These are phyloP conservation scores for Amblyopsis hoosieri DNA, from an alignment of 2,797 vertebrate species.

Conservation along the genomic window DNA sequence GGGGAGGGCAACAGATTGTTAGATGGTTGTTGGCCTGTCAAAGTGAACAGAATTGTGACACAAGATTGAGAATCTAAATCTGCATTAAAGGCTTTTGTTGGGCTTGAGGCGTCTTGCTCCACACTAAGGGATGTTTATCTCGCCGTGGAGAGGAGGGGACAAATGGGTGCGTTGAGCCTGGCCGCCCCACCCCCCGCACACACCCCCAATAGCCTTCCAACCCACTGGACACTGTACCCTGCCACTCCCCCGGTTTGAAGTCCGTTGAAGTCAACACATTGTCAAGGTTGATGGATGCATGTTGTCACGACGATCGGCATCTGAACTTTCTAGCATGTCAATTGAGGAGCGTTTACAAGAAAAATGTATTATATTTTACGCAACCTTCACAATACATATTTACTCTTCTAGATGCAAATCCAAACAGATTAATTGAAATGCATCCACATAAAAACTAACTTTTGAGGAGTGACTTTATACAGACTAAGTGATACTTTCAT, in stretches of 20 bases:
- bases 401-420: too few species aligned
- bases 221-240: conserved; percentile 13
- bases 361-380: too few species aligned
- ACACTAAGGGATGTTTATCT: conserved; percentile 71
- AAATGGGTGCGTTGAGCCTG: not conserved
- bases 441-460: too few species aligned
- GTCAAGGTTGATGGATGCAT: conserved; percentile 11
- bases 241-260: conserved; percentile 20
- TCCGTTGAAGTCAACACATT: conserved; percentile 30
- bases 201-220: conserved; percentile 10
- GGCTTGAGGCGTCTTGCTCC: conserved; percentile 58
- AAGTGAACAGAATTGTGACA: conserved; percentile 56
- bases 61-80: conserved; percentile 79
- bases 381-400: too few species aligned
- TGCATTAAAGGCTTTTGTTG: conserved; percentile 78
- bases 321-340: too few species aligned
- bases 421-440: too few species aligned
- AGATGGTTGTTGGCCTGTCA: conserved; percentile 73
- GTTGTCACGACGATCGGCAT: too few species aligned
- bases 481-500: too few species aligned
- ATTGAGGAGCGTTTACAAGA: too few species aligned
- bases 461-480: too few species aligned
- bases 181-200: conserved; percentile 22
- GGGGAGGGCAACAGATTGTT: conserved; percentile 67
- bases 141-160: conserved; percentile 31